These are phyloP conservation scores for Falco rusticolus DNA, from an alignment of 2,797 vertebrate species.

Conservation along the genomic window DNA sequence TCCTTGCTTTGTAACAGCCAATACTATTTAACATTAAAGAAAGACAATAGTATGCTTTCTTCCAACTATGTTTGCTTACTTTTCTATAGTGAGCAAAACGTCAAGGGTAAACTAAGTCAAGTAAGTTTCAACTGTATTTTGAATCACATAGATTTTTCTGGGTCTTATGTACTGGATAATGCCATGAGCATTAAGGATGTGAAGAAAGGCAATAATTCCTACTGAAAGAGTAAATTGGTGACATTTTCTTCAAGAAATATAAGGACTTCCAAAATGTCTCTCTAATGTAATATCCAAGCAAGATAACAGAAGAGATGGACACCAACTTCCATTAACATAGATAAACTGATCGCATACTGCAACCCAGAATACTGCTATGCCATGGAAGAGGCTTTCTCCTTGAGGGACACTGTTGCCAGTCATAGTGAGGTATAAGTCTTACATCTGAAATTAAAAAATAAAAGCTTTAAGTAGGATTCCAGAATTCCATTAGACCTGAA, in stretches of 20 bases:
- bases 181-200: background rate
- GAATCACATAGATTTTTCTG: background rate
- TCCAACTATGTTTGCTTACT: background rate
- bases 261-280: background rate
- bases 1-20: background rate
- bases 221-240: background rate
- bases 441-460: background rate
- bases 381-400: background rate
- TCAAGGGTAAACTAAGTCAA: background rate
- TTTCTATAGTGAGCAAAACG: background rate
- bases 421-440: background rate
- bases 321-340: background rate
- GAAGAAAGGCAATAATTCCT: background rate
- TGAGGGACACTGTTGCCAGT: background rate
- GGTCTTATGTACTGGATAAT: background rate
- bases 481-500: background rate
- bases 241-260: background rate
- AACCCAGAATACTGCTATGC: background rate
- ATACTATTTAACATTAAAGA: background rate
- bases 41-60: background rate
- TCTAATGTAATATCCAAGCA: background rate
- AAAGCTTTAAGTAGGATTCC: background rate
- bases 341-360: background rate
- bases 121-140: background rate
- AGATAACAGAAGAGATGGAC: background rate